Evolutionary conservation across 2,113 vertebrate genomes (phyloP).

Genomic region (Lamprotornis superbus): DNA sequence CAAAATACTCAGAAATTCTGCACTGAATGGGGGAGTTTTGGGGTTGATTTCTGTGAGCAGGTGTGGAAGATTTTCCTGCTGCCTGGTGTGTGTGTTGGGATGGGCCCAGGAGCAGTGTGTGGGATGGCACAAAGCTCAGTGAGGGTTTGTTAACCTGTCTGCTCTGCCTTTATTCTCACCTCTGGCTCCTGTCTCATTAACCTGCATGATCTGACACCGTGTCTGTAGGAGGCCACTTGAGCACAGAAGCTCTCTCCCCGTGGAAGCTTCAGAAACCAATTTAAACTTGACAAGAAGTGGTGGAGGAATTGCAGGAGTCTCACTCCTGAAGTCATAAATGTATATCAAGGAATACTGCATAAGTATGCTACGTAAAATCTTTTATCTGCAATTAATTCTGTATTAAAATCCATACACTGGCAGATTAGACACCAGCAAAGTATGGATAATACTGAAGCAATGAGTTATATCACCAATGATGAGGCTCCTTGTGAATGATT

Average conservation of each 20-base stretch:
- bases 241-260: not conserved
- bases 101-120: not conserved
- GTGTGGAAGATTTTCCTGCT: not conserved
- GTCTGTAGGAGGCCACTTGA: not conserved
- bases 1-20: not conserved
- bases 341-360: not conserved
- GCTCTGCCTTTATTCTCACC: not conserved
- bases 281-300: not conserved
- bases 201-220: not conserved
- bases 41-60: not conserved
- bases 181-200: not conserved
- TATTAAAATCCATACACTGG: not conserved
- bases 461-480: not conserved
- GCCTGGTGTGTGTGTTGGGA: not conserved
- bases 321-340: not conserved
- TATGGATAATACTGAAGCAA: not conserved
- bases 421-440: not conserved
- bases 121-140: fast-evolving
- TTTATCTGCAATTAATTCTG: not conserved
- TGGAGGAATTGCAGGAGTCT: not conserved
- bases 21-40: no score
- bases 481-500: not conserved
- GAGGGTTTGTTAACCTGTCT: not conserved
- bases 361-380: not conserved
- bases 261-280: not conserved